Evolutionary conservation across 2,888 invertebrate species (phyloP).

Genomic region (Dysmachus trigonus): DNA sequence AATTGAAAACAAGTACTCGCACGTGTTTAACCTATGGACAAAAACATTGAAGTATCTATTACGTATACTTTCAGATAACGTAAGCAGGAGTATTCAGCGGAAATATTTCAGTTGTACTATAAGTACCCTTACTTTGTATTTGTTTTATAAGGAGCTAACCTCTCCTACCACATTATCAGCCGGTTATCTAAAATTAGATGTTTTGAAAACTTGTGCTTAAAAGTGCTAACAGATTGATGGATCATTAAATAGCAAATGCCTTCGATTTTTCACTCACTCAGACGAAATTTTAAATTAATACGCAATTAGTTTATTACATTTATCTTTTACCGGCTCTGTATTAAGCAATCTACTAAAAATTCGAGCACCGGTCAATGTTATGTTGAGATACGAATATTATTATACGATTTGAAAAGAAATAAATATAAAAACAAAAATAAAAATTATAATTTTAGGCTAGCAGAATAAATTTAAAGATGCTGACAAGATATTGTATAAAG

Average conservation of each 20-base stretch:
- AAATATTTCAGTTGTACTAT: background rate
- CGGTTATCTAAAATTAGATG: background rate
- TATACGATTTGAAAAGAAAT: background rate
- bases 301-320: background rate
- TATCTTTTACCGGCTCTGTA: no score
- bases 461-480: no score
- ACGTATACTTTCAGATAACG: background rate
- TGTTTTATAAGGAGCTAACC: background rate
- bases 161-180: background rate
- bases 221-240: background rate
- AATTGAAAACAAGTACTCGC: background rate
- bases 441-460: no score
- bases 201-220: background rate
- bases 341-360: no score
- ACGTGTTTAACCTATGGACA: background rate
- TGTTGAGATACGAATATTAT: no score
- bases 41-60: background rate
- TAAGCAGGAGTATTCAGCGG: background rate
- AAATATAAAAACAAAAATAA: background rate
- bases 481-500: background rate
- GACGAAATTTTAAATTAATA: background rate
- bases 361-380: no score
- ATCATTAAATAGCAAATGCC: background rate
- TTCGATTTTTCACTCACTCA: background rate
- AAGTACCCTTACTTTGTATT: background rate